Evolutionary conservation across 2,797 vertebrate genomes (phyloP).

Genomic region (Tiaroga cobitis): DNA sequence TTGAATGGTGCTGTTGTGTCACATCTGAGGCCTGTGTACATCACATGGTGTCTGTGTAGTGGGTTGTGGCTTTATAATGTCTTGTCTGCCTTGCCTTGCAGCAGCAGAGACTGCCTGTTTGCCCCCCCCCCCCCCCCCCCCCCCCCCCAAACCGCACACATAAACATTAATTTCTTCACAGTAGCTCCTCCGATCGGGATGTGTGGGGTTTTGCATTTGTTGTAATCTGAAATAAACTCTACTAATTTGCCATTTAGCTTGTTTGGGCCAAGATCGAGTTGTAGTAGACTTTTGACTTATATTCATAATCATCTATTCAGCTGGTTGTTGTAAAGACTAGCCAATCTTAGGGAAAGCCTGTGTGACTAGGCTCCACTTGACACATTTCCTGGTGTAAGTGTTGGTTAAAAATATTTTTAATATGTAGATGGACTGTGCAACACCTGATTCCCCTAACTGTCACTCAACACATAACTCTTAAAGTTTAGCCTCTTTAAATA

Average conservation of each 20-base stretch:
- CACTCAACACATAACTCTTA: constrained; percentile 27
- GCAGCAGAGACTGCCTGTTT: constrained; percentile 2
- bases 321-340: not conserved
- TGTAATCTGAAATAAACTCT: not conserved
- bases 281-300: not conserved
- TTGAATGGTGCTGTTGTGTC: constrained; percentile 3
- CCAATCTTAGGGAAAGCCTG: not conserved
- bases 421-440: constrained; percentile 12
- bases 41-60: constrained; percentile 29
- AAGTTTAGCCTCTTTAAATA: constrained; percentile 42
- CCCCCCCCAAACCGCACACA: not conserved
- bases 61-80: constrained; percentile 30
- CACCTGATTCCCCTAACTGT: constrained; percentile 36
- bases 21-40: not conserved
- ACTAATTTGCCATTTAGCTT: constrained; percentile 14
- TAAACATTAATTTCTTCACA: not conserved
- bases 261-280: not conserved
- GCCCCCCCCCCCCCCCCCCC: not conserved
- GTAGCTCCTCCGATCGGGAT: not conserved
- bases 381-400: not conserved
- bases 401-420: constrained; percentile 19
- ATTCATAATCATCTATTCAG: not conserved
- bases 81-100: constrained; percentile 3
- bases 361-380: not conserved
- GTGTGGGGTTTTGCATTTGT: not conserved